These are phyloP conservation scores for Drosophila paulistorum DNA, from an alignment of 1,140 invertebrate genomes.

Conservation along the genomic window DNA sequence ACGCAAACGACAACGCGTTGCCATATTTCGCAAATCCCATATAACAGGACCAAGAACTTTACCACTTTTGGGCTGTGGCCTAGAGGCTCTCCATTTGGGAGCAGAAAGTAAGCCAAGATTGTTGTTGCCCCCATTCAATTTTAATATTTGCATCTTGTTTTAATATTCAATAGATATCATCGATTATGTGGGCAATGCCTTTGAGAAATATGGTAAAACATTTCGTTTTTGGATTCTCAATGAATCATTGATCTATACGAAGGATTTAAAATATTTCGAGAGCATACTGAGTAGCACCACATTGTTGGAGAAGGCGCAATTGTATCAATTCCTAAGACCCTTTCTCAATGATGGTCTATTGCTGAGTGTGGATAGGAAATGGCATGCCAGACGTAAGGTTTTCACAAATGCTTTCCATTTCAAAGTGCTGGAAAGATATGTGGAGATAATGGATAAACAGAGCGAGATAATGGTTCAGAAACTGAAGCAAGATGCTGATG, in stretches of 20 bases:
- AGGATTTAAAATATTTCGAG: slow-evolving; percentile 78
- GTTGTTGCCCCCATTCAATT: neutral
- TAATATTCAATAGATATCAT: slow-evolving; percentile 38
- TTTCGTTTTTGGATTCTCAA: slow-evolving; percentile 86
- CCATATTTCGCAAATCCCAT: slow-evolving; percentile 30
- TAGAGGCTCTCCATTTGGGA: slow-evolving; percentile 51
- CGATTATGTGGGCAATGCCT: slow-evolving; percentile 39
- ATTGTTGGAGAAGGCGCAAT: slow-evolving; percentile 60
- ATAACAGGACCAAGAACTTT: slow-evolving; percentile 52
- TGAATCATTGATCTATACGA: slow-evolving; percentile 59
- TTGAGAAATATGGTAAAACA: slow-evolving; percentile 51
- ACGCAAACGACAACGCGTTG: slow-evolving; percentile 46
- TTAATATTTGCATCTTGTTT: too few relatives aligned
- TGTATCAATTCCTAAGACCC: slow-evolving; percentile 79
- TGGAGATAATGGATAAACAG: slow-evolving; percentile 88
- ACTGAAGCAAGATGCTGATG: slow-evolving; percentile 60
- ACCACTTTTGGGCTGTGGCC: slow-evolving; percentile 52
- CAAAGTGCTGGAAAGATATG: slow-evolving; percentile 90
- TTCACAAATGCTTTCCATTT: slow-evolving; percentile 94
- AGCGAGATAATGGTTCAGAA: slow-evolving; percentile 85
- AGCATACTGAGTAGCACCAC: slow-evolving; percentile 62
- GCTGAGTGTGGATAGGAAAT: slow-evolving; percentile 68
- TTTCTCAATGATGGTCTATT: slow-evolving; percentile 83
- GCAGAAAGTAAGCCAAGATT: slow-evolving; percentile 53
- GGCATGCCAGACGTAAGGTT: slow-evolving; percentile 64